phyloP scores from a whole-genome alignment of 1,140 invertebrate species.

The Semibalanus balanoides region DNA sequence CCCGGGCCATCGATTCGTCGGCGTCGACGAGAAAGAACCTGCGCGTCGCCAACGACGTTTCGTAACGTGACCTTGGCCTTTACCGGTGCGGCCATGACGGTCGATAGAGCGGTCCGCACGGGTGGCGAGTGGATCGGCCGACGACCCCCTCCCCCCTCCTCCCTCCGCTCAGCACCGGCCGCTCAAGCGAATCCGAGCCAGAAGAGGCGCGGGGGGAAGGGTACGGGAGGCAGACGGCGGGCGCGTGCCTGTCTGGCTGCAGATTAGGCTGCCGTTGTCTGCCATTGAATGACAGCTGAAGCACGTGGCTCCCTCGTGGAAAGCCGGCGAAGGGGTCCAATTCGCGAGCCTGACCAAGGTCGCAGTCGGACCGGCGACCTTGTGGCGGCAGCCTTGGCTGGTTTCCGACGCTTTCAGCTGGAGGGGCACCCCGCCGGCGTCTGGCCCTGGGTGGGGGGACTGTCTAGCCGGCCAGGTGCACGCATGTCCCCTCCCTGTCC shows the following conservation, averaged over 20 bases:
- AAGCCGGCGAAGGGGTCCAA: too few relatives aligned
- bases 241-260: too few relatives aligned
- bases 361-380: neutral
- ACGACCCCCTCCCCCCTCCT: too few relatives aligned
- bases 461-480: neutral
- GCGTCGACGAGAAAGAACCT: neutral
- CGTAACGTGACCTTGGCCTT: slow-evolving; percentile 1
- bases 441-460: neutral
- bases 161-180: too few relatives aligned
- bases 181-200: too few relatives aligned
- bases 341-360: too few relatives aligned
- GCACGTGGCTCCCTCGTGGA: too few relatives aligned
- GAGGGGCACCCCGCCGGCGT: too few relatives aligned
- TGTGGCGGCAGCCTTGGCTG: neutral
- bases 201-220: neutral
- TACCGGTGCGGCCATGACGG: neutral
- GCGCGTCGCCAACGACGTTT: neutral
- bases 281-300: too few relatives aligned
- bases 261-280: too few relatives aligned
- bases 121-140: too few relatives aligned
- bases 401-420: neutral
- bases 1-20: neutral
- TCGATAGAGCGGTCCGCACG: neutral
- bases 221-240: neutral
- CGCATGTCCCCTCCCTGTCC: too few relatives aligned